A percentile compares a stretch with the other conserved stretches of the same genome.
These are phyloP conservation scores for Hydriomena furcata DNA, from an alignment of 2,888 invertebrate genomes.

Conservation along the genomic window DNA sequence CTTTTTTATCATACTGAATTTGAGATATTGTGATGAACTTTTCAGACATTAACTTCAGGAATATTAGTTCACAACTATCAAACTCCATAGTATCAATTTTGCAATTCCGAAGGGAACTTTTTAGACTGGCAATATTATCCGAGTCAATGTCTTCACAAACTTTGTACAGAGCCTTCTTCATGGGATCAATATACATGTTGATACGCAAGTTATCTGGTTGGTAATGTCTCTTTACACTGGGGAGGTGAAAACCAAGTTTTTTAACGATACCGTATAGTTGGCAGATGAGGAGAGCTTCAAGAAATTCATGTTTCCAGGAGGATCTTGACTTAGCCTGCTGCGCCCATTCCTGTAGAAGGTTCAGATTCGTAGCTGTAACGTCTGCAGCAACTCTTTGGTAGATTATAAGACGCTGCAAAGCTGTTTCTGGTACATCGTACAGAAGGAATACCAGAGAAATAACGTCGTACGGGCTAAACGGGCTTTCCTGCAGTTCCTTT, in stretches of 20 bases:
- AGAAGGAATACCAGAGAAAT: constrained; percentile 71
- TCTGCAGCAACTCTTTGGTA: constrained; percentile 63
- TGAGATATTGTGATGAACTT: constrained; percentile 59
- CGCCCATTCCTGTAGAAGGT: constrained; percentile 69
- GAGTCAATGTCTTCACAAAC: constrained; percentile 65
- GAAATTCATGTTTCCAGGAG: constrained; percentile 67
- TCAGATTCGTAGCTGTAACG: constrained; percentile 48
- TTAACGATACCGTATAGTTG: constrained; percentile 61
- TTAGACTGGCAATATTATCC: constrained; percentile 55
- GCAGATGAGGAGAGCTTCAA: constrained; percentile 71
- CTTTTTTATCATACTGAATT: constrained; percentile 38
- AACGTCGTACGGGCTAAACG: constrained; percentile 61
- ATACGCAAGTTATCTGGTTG: constrained; percentile 50
- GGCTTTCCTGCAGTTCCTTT: constrained; percentile 57
- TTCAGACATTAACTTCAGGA: constrained; percentile 65
- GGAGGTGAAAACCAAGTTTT: constrained; percentile 64
- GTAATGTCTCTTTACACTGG: constrained; percentile 54
- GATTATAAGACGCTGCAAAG: constrained; percentile 63
- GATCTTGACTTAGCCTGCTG: constrained; percentile 53
- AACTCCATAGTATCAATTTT: constrained; percentile 56
- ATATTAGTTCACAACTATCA: constrained; percentile 64
- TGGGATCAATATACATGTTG: constrained; percentile 57
- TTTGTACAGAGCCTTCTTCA: constrained; percentile 66
- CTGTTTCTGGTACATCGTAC: constrained; percentile 70
- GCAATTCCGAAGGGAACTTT: constrained; percentile 59